Evolutionary conservation across 2,113 vertebrate species (phyloP).

Genomic region (Chaetodon auriga): DNA sequence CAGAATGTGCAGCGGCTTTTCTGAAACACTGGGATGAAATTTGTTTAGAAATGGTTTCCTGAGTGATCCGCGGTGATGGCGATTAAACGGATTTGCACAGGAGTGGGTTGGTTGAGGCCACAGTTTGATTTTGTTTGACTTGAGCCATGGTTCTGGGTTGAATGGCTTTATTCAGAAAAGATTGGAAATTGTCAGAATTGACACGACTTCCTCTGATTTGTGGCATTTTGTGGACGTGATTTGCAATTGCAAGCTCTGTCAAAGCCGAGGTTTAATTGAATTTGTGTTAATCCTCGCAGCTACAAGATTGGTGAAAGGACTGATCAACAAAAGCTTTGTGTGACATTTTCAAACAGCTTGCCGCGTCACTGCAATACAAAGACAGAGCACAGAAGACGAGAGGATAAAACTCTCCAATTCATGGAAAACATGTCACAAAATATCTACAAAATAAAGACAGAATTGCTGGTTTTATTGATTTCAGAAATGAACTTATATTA

Average conservation of each 20-base stretch:
- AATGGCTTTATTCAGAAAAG: background rate
- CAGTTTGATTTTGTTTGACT: constrained; percentile 20
- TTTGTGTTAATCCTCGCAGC: background rate
- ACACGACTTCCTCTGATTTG: background rate
- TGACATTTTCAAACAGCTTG: background rate
- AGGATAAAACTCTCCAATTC: background rate
- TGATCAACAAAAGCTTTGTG: background rate
- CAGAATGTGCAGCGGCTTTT: constrained; percentile 4
- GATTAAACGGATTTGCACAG: constrained; percentile 10
- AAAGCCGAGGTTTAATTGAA: background rate
- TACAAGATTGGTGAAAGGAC: background rate
- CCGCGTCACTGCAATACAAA: background rate
- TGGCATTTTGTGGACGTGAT: background rate
- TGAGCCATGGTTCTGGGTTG: background rate
- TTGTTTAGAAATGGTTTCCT: constrained; percentile 11
- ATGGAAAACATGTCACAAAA: background rate
- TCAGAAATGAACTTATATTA: too few relatives aligned
- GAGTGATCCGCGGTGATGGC: background rate
- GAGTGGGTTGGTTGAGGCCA: background rate
- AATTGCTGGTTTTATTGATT: background rate
- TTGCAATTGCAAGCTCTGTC: background rate
- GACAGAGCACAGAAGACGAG: background rate
- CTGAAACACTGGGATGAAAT: background rate
- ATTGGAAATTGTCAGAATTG: background rate
- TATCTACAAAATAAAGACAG: background rate